phyloP scores from a whole-genome alignment of 2,797 vertebrate genomes.

The Dermochelys coriacea region DNA sequence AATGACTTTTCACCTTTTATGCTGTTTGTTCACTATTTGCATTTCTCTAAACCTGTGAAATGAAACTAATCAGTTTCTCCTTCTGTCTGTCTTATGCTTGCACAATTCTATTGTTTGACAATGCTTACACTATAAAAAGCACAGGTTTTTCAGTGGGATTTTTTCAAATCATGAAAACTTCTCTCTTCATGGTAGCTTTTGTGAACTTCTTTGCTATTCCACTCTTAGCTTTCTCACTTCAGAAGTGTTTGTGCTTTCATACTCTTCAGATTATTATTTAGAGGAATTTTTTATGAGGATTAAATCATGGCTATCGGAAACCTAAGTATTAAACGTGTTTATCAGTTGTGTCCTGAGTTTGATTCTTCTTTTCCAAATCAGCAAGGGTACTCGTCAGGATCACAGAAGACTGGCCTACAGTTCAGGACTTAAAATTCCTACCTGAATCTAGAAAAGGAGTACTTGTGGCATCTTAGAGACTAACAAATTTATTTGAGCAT shows the following conservation, averaged over 20 bases:
- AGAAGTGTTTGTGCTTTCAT: accelerated
- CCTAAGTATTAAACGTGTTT: neutral
- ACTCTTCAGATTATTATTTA: neutral
- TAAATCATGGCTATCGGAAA: neutral
- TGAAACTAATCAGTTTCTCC: neutral
- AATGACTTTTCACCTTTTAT: neutral
- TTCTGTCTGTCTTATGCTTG: neutral
- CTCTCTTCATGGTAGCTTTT: neutral
- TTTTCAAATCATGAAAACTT: neutral
- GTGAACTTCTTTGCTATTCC: neutral
- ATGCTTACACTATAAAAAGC: neutral
- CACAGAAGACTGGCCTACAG: neutral
- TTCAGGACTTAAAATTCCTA: neutral
- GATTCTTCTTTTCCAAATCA: neutral
- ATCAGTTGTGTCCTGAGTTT: neutral
- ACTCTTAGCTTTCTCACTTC: neutral
- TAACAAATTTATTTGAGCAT: too few species aligned
- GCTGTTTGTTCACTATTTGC: neutral
- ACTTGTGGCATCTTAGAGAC: too few species aligned
- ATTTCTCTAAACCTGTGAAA: neutral
- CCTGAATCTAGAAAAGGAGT: neutral
- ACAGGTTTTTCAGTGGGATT: neutral
- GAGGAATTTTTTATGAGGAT: neutral
- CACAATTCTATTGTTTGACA: neutral
- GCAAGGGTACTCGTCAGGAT: neutral